Conservation (phyloP, 2,888 invertebrate species). For the Oxycera nigricornis region DNA sequence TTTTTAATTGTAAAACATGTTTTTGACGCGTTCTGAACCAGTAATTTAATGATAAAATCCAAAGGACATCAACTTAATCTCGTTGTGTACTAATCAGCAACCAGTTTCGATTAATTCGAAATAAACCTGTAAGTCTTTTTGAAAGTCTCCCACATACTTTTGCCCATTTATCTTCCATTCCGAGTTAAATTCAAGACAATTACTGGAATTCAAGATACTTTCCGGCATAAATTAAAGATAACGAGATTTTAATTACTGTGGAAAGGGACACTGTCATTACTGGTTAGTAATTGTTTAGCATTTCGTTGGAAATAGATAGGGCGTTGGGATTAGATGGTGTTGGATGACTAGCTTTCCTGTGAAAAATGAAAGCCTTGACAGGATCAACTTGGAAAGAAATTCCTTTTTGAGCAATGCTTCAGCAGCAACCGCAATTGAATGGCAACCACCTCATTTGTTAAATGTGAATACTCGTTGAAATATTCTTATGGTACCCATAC, state of each 20-base stretch:
- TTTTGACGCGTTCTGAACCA: no score
- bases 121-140: no score
- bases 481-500: no score
- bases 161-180: neutral
- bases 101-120: no score
- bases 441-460: slow-evolving; percentile 10
- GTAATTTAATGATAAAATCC: no score
- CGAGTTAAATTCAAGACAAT: slow-evolving; percentile 11
- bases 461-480: slow-evolving; percentile 3
- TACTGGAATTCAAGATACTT: neutral
- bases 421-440: slow-evolving; percentile 18
- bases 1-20: no score
- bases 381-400: neutral
- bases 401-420: neutral
- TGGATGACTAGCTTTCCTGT: neutral
- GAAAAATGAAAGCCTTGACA: neutral
- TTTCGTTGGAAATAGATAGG: slow-evolving; percentile 3
- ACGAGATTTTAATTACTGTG: slow-evolving; percentile 35
- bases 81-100: no score
- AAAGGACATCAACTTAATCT: no score
- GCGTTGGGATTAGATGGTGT: neutral
- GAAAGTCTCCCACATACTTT: no score
- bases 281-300: slow-evolving; percentile 30
- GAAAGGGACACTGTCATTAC: slow-evolving; percentile 17
- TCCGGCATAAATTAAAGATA: slow-evolving; percentile 27